Evolutionary conservation across 2,888 invertebrate genomes (phyloP), one percentile per base, ranked within the genome.

Genomic region (Calameuta filiformis): DNA sequence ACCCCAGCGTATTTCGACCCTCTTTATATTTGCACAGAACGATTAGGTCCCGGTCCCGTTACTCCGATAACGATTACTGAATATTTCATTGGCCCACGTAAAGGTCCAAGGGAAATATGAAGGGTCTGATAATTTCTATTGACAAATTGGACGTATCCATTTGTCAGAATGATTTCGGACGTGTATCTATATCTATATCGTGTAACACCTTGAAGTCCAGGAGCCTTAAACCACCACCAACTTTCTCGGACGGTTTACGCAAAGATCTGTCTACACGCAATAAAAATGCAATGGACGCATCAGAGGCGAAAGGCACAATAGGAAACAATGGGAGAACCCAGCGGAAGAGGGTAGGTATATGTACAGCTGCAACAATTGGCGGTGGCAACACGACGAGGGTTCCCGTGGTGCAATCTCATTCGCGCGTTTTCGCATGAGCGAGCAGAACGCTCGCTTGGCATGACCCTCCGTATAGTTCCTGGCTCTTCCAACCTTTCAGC

Each of bases 401-500:
- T 81, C 81, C 71, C 68, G 68, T 79, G 82, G 81, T 83, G 87
- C 88, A 87, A 89, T 89, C 87, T 89, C 89, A 85, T 89, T 89
- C 88, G 85, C 86, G 85, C 87, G 86, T 85, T 87, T 82, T 85
- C 87, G 88, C 87, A 87, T 87, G 84, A 87, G 79, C 84, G 85
- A 84, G 76, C 83, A 73, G 81, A 79, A 73, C 76, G 81, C 75
- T 12, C 71, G 23, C 56, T 56, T 9, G 73, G 76, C 79, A 79
- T 80, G 80, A 79, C 78, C 79, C 81, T 76, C 78, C 74, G 23
- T 73, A 68, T 73, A 68, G 35, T 73, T 76, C 69, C 76, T 75
- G 33, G 74, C 75, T 76, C 75, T 79, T 79, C 69, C 71, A 35
- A 69, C 68, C 68, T 78, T 77, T 31, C 3, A 33, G 33, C 33